Percentiles rank a stretch among this genome's conserved stretches.
These are phyloP conservation scores for Lymantria dispar DNA, from an alignment of 2,888 invertebrate genomes.

Conservation along the genomic window DNA sequence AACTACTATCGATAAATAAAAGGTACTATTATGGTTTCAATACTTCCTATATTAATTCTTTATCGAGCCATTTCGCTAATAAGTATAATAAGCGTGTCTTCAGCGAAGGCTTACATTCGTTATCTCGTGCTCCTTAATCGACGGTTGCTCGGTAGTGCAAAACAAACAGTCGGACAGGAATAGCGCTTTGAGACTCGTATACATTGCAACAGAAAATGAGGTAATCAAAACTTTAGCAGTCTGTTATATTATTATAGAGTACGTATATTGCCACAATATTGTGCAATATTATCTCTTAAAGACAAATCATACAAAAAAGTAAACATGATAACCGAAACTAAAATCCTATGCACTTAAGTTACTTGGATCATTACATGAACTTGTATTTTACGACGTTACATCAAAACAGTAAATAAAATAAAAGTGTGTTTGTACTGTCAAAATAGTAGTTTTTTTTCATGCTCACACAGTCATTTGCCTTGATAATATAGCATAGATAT, in stretches of 20 bases:
- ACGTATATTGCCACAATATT: too few relatives aligned
- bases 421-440: too few relatives aligned
- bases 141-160: slow-evolving; percentile 56
- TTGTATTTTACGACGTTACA: too few relatives aligned
- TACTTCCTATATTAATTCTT: slow-evolving; percentile 30
- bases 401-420: too few relatives aligned
- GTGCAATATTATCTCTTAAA: too few relatives aligned
- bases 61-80: slow-evolving; percentile 38
- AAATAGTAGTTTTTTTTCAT: too few relatives aligned
- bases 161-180: slow-evolving; percentile 63
- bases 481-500: too few relatives aligned
- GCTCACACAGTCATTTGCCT: too few relatives aligned
- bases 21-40: slow-evolving; percentile 16
- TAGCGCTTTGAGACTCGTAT: slow-evolving; percentile 29
- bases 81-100: slow-evolving; percentile 36
- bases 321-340: too few relatives aligned
- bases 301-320: too few relatives aligned
- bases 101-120: slow-evolving; percentile 37
- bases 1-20: background rate
- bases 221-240: background rate
- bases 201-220: background rate
- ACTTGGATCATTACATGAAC: too few relatives aligned
- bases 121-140: slow-evolving; percentile 53
- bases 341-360: too few relatives aligned
- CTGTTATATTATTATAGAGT: background rate